Evolutionary conservation across 2,113 vertebrate species (phyloP).

Genomic region (Opisthocomus hoazin): DNA sequence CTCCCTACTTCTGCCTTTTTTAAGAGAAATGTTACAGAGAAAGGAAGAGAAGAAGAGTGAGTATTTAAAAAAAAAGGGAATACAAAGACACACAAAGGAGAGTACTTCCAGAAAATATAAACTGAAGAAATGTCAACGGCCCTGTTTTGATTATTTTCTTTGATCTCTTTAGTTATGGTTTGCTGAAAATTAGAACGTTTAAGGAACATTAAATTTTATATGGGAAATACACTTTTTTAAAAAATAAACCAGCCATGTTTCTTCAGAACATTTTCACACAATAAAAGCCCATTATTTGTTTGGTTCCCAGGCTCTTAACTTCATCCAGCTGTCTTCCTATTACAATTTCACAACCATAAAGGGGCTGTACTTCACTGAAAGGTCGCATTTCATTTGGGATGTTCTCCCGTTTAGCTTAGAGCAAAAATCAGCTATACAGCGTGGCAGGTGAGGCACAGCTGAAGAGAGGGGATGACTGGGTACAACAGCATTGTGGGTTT

Average conservation of each 20-base stretch:
- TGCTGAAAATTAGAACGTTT: background rate
- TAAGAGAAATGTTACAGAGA: background rate
- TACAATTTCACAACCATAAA: background rate
- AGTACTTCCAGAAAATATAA: background rate
- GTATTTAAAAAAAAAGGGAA: background rate
- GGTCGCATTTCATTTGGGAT: background rate
- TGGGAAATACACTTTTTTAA: background rate
- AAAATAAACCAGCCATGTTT: accelerated
- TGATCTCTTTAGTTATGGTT: background rate
- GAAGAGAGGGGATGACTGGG: background rate
- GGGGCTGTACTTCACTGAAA: background rate
- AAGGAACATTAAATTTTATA: background rate
- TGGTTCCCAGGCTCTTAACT: accelerated
- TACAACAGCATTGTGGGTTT: background rate
- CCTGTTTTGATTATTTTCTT: background rate
- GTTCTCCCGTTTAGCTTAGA: background rate
- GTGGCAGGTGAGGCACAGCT: background rate
- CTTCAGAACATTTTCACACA: background rate
- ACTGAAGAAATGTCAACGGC: background rate
- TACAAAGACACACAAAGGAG: background rate
- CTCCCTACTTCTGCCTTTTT: accelerated
- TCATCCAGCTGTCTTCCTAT: background rate
- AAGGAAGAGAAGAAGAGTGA: accelerated
- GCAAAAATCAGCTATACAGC: background rate
- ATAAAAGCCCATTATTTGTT: background rate